Evolutionary conservation across 92 coral and sea anemone species (phyloP).

Genomic region (Porites lobata): DNA sequence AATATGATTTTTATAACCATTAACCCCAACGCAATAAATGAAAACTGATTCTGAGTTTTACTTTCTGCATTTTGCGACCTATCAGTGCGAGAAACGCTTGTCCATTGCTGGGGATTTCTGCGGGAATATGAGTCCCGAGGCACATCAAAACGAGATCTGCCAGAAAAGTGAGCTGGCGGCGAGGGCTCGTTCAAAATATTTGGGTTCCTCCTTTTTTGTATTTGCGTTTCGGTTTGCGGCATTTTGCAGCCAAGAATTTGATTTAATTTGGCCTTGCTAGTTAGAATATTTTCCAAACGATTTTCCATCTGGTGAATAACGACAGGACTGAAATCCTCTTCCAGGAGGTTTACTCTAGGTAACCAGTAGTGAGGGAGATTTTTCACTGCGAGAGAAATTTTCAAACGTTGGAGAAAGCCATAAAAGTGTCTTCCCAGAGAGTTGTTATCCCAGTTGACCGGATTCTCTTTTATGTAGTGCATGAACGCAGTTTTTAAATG

Average conservation of each 20-base stretch:
- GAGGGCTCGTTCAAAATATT: too few species aligned
- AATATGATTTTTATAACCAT: too few species aligned
- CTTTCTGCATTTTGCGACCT: too few species aligned
- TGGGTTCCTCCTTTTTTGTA: too few species aligned
- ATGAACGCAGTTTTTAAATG: conserved; percentile 86
- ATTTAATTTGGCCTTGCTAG: conserved; percentile 42
- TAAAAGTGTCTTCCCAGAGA: conserved; percentile 51
- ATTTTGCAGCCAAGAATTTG: conserved; percentile 31
- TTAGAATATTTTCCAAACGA: conserved; percentile 56
- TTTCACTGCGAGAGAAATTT: conserved; percentile 5
- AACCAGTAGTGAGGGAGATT: conserved; percentile 70
- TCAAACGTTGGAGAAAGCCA: conserved; percentile 8
- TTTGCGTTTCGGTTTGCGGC: too few species aligned
- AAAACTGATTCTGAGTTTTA: too few species aligned
- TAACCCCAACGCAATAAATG: too few species aligned
- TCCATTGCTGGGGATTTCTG: too few species aligned
- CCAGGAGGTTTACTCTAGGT: conserved; percentile 58
- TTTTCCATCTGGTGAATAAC: conserved; percentile 62
- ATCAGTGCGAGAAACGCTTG: too few species aligned
- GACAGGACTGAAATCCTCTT: conserved; percentile 7
- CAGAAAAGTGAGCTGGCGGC: too few species aligned
- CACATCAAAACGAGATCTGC: too few species aligned
- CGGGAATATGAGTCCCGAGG: too few species aligned
- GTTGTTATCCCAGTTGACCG: not conserved
- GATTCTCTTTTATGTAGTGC: conserved; percentile 19